Conservation (phyloP, 2,113 vertebrate genomes). For the Pristiophorus japonicus region DNA sequence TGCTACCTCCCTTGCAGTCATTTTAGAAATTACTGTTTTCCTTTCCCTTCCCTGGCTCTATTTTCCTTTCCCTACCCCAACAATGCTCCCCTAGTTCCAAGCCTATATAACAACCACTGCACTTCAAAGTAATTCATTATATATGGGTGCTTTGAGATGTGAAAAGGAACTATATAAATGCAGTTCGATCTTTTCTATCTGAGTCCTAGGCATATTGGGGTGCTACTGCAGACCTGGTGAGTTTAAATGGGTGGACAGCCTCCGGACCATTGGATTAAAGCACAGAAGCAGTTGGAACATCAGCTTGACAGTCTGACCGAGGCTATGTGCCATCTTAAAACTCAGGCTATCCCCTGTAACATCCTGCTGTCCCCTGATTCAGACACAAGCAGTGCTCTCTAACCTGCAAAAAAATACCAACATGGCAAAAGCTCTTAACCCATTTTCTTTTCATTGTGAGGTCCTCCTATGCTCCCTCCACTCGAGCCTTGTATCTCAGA, state of each 20-base stretch:
- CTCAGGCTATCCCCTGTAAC: not conserved
- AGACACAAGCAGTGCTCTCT: not conserved
- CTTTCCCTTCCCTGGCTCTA: not conserved
- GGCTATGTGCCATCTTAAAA: not conserved
- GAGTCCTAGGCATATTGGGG: not conserved
- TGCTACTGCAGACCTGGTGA: not conserved
- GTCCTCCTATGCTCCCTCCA: not conserved
- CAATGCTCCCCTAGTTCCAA: not conserved
- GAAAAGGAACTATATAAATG: no score
- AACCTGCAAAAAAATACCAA: not conserved
- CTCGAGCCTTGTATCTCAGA: not conserved
- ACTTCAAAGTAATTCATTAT: not conserved
- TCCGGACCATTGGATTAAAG: not conserved
- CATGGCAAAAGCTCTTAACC: not conserved
- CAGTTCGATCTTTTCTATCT: not conserved
- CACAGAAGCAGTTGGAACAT: not conserved
- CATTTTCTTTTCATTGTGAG: no score
- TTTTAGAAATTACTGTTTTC: no score
- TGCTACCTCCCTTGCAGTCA: not conserved
- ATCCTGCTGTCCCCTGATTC: not conserved
- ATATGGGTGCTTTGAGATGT: not conserved
- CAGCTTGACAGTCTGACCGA: not conserved
- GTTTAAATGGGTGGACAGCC: not conserved
- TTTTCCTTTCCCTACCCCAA: not conserved
- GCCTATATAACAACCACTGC: not conserved